A percentile compares a stretch with the other conserved stretches of the same genome.
Conservation (phyloP, 2,113 vertebrate species). For the Ictalurus furcatus region DNA sequence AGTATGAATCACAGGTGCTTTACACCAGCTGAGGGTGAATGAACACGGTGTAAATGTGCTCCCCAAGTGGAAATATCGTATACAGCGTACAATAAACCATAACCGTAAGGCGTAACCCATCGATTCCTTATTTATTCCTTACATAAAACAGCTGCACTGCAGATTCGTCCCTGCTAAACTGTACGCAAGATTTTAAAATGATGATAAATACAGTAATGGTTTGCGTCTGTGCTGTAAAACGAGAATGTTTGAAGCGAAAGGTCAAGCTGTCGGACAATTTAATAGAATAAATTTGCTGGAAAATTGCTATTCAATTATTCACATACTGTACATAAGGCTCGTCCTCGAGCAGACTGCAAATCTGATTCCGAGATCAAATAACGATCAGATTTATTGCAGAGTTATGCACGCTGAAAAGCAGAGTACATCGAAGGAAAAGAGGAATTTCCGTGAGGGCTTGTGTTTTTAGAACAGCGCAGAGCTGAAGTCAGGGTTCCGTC, state of each 20-base stretch:
- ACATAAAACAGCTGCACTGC: not conserved
- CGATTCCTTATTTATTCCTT: not conserved
- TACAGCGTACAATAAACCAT: not conserved
- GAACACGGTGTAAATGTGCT: not conserved
- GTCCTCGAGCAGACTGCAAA: not conserved
- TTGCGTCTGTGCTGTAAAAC: not conserved
- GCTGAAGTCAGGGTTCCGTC: not conserved
- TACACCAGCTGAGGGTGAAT: not conserved
- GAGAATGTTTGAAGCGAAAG: not conserved
- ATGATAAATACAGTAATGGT: not conserved
- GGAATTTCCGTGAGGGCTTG: not conserved
- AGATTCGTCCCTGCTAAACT: not conserved
- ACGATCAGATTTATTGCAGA: not conserved
- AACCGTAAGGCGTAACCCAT: not conserved
- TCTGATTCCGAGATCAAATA: not conserved
- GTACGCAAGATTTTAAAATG: too few species aligned
- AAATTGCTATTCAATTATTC: not conserved
- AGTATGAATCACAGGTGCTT: not conserved
- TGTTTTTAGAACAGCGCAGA: not conserved
- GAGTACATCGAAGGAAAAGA: not conserved
- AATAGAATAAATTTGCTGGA: not conserved
- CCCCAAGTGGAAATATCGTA: not conserved
- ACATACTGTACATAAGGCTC: not conserved
- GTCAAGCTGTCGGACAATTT: not conserved
- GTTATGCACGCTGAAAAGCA: not conserved